Base-by-base conservation (phyloP, 2,797 vertebrate species). In the Sparidentex hasta region DNA sequence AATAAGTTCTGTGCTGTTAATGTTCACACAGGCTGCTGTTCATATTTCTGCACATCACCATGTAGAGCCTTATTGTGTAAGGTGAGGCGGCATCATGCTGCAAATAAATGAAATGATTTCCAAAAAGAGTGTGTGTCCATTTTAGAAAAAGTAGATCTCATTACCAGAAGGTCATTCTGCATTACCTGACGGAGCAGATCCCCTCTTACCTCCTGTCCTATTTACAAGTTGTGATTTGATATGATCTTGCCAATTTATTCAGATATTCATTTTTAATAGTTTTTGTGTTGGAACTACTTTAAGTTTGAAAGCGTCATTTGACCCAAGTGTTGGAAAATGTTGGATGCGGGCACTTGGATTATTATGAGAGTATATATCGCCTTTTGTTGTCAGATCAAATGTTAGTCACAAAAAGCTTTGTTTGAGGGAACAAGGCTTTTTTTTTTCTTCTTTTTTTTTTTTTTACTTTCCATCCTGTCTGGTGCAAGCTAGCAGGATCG, bases 351-450 rank as follows among this genome's bases (percentile, higher is more conserved):
- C 29, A 23, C 62, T 66, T 71, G 61, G 70, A 59, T 68, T 67
- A 65, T 72, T 17, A 67, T 61, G 57, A 70, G 58, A 71, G 61
- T 44, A 23, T 76, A 65, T 23, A 4, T 25, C 43, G 43, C 59
- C 64, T 83, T 83, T 85, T 85, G 83, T 86, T 59, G 25, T 81
- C 78, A 56, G 78, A 86, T 90, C 81, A 86, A 81, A 51, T 82
- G 73, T 81, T 66, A 12, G 55, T 64, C 64, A 44, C 25, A 58
- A 29, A 11, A 78, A 63, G 74, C 82, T 85, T 85, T 84, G 79
- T 80, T 41, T 12, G 46, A 55, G 63, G 74, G 71, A 83, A 76
- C 73, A 62, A 50, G 55, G 66, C 61, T 29, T 48, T 17, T 23
- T 27, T 33, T 17, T 38, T 5, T 9, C 2, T 54, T 27, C 27